phyloP scores from a whole-genome alignment of 2,888 invertebrate genomes.

The Caenorhabditis sp. region DNA sequence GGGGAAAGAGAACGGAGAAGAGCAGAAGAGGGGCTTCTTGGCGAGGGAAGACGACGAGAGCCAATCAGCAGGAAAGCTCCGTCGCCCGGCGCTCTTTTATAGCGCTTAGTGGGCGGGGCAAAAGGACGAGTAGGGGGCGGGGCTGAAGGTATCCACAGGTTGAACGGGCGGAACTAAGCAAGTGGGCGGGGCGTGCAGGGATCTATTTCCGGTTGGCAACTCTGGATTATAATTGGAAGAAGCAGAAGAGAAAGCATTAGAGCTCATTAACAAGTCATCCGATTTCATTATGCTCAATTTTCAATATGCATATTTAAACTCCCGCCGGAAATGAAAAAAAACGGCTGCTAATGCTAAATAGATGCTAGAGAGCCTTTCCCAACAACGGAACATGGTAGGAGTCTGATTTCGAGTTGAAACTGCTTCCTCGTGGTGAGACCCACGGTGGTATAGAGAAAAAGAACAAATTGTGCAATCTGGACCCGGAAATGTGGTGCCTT shows the following conservation, averaged over 20 bases:
- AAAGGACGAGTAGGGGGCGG: slow-evolving; percentile 23
- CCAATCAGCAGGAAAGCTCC: not conserved
- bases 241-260: no score
- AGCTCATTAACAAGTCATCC: slow-evolving; percentile 4
- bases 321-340: no score
- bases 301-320: not conserved
- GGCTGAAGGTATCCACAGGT: not conserved
- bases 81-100: slow-evolving; percentile 13
- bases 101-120: slow-evolving; percentile 12
- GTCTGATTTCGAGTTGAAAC: not conserved
- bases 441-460: not conserved
- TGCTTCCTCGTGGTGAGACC: no score
- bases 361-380: not conserved
- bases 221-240: not conserved
- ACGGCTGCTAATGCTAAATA: no score
- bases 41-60: not conserved
- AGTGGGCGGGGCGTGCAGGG: not conserved
- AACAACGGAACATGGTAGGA: not conserved
- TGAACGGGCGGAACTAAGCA: not conserved
- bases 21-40: not conserved
- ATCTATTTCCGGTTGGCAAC: not conserved
- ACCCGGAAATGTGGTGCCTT: no score
- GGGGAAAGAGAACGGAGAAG: not conserved
- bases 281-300: not conserved
- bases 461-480: not conserved